phyloP scores from a whole-genome alignment of 2,888 invertebrate species.

The Camptogramma bilineatum region DNA sequence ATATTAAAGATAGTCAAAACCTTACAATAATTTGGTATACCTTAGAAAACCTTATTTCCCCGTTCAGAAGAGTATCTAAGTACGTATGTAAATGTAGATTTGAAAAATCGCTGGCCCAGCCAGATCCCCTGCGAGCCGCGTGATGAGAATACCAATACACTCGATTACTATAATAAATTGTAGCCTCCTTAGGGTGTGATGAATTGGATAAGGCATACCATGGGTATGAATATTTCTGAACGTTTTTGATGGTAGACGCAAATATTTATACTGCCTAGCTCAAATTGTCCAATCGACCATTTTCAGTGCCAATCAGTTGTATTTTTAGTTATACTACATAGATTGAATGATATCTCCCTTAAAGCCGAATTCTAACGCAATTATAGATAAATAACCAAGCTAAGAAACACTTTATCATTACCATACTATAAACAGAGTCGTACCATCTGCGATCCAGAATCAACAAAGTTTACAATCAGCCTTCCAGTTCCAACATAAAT shows the following conservation, averaged over 20 bases:
- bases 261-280: no score
- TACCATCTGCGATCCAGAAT: constrained; percentile 19
- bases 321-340: no score
- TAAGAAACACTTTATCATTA: not conserved
- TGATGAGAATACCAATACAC: constrained; percentile 29
- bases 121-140: constrained; percentile 32
- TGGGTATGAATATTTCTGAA: constrained; percentile 20
- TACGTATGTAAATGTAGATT: constrained; percentile 39
- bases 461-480: constrained; percentile 21
- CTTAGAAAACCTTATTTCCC: no score
- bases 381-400: no score
- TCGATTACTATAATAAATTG: constrained; percentile 30
- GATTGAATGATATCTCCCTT: no score
- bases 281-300: no score
- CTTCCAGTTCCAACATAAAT: constrained; percentile 24
- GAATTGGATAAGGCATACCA: constrained; percentile 28
- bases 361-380: no score
- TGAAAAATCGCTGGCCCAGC: constrained; percentile 41
- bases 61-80: no score
- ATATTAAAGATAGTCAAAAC: no score
- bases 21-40: no score
- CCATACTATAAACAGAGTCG: constrained; percentile 4
- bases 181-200: constrained; percentile 28
- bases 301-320: no score
- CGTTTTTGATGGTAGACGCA: not conserved